These are phyloP conservation scores for Hozukius guyotensis DNA, from an alignment of 2,797 vertebrate species.

Conservation along the genomic window DNA sequence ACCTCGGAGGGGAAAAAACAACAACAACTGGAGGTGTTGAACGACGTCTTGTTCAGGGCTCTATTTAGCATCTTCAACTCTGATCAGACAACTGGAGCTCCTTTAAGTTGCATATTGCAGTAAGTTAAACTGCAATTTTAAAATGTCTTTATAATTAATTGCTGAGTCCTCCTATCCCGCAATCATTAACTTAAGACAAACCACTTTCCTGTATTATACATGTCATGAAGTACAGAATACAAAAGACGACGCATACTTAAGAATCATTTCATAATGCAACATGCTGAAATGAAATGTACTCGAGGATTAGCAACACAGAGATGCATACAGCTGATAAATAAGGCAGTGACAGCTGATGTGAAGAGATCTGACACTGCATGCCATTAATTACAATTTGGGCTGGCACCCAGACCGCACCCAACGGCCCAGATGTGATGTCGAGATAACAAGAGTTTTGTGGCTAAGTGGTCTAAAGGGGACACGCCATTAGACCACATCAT, in stretches of 20 bases:
- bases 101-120: not conserved
- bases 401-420: slow-evolving; percentile 44
- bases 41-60: not conserved
- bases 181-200: not conserved
- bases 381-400: slow-evolving; percentile 45
- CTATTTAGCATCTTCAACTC: not conserved
- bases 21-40: not conserved
- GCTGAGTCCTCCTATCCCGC: not conserved
- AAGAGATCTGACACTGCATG: slow-evolving; percentile 21
- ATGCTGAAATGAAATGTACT: slow-evolving; percentile 20
- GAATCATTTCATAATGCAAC: not conserved
- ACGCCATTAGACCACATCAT: slow-evolving; percentile 14
- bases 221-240: not conserved
- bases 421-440: slow-evolving; percentile 14
- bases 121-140: not conserved
- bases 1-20: not conserved
- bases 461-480: slow-evolving; percentile 25
- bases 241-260: not conserved
- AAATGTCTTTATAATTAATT: not conserved
- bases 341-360: slow-evolving; percentile 20
- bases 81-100: not conserved
- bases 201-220: not conserved
- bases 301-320: not conserved
- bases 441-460: slow-evolving; percentile 39
- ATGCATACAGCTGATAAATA: slow-evolving; percentile 18